Percentiles rank a stretch among this genome's conserved stretches.
Conservation (phyloP, 1,140 invertebrate genomes). For the Habropoda laboriosa region DNA sequence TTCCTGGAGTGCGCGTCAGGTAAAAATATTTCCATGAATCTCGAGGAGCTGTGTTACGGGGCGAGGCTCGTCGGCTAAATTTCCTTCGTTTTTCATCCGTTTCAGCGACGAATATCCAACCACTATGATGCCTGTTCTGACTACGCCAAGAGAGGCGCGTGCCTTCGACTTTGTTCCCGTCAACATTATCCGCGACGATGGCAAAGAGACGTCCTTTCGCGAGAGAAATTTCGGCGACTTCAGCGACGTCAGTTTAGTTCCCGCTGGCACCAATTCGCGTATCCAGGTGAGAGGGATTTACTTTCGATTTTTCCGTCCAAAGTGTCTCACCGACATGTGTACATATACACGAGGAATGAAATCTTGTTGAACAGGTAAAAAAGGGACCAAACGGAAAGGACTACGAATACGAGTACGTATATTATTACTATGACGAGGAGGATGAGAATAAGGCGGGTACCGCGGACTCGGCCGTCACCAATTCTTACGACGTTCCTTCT, state of each 20-base stretch:
- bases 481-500: constrained; percentile 84
- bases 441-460: constrained; percentile 83
- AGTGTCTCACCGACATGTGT: too few relatives aligned
- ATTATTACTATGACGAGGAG: constrained; percentile 94
- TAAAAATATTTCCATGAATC: constrained; percentile 37
- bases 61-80: too few relatives aligned
- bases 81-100: neutral
- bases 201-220: constrained; percentile 70
- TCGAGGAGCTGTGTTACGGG: too few relatives aligned
- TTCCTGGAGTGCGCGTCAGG: constrained; percentile 76
- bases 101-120: constrained; percentile 77
- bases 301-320: neutral
- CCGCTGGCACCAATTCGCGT: constrained; percentile 78
- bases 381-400: constrained; percentile 95
- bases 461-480: constrained; percentile 74
- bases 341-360: too few relatives aligned
- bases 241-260: constrained; percentile 77
- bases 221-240: constrained; percentile 77
- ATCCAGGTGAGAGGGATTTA: constrained; percentile 73
- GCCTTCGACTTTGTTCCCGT: constrained; percentile 78
- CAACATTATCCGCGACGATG: constrained; percentile 78
- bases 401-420: constrained; percentile 95
- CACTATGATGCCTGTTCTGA: constrained; percentile 77
- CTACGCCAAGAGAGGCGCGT: constrained; percentile 73
- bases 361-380: constrained; percentile 90